Conservation (phyloP, 2,888 invertebrate species). For the Dexiosoma caninum region DNA sequence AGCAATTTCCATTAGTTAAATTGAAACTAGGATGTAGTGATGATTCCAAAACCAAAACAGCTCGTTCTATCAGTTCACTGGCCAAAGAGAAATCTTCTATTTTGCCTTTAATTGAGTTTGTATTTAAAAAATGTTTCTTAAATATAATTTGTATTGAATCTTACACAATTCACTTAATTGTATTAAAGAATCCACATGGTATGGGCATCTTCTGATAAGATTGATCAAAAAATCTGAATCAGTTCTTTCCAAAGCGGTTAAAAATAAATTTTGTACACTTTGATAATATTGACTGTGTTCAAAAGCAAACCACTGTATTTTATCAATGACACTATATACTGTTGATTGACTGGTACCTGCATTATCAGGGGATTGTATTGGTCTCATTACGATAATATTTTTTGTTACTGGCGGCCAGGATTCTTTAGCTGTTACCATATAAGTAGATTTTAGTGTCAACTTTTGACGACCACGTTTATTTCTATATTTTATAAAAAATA, state of each 20-base stretch:
- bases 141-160: slow-evolving; percentile 7
- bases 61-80: slow-evolving; percentile 87
- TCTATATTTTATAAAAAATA: slow-evolving; percentile 73
- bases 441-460: slow-evolving; percentile 81
- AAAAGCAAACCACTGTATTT: slow-evolving; percentile 82
- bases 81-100: slow-evolving; percentile 89
- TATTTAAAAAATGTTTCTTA: not conserved
- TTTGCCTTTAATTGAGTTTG: slow-evolving; percentile 68
- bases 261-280: slow-evolving; percentile 85
- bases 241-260: slow-evolving; percentile 87
- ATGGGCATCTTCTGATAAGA: slow-evolving; percentile 85
- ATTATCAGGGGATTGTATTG: slow-evolving; percentile 77
- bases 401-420: slow-evolving; percentile 85
- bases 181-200: slow-evolving; percentile 88
- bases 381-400: slow-evolving; percentile 85
- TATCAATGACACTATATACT: slow-evolving; percentile 64
- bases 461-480: slow-evolving; percentile 80
- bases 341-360: slow-evolving; percentile 68
- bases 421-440: slow-evolving; percentile 84
- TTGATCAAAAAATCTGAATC: slow-evolving; percentile 88
- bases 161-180: slow-evolving; percentile 89
- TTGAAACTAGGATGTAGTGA: slow-evolving; percentile 89
- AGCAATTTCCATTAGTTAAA: slow-evolving; percentile 84
- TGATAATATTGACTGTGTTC: slow-evolving; percentile 87
- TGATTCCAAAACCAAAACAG: slow-evolving; percentile 86